A percentile compares a stretch with the other conserved stretches of the same genome.
Evolutionary conservation across 1,140 invertebrate species (phyloP).

Genomic region (Zaprionus capensis): DNA sequence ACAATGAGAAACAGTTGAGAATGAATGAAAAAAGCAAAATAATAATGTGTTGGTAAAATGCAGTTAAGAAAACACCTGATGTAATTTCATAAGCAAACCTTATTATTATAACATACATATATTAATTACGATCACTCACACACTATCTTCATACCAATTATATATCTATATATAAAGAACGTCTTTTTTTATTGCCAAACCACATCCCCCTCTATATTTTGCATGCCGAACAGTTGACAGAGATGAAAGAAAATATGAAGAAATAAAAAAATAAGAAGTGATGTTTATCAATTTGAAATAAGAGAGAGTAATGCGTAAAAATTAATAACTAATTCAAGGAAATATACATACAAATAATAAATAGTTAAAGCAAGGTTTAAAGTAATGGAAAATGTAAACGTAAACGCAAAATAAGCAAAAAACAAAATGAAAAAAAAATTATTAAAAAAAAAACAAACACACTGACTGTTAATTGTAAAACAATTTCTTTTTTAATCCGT

Average conservation of each 20-base stretch:
- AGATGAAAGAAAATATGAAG: conserved; percentile 19
- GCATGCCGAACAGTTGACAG: conserved; percentile 43
- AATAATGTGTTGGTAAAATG: conserved; percentile 46
- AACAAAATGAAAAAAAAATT: conserved; percentile 45
- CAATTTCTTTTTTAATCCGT: conserved; percentile 80
- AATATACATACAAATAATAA: conserved; percentile 61
- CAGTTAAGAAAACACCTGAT: conserved; percentile 66
- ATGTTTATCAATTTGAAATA: conserved; percentile 61
- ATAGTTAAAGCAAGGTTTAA: conserved; percentile 64
- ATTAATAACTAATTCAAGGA: conserved; percentile 67
- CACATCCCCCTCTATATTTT: conserved; percentile 24
- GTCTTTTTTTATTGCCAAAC: conserved; percentile 45
- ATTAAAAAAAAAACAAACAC: conserved; percentile 70
- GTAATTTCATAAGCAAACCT: conserved; percentile 73
- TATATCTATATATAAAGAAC: conserved; percentile 22
- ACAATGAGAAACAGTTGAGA: conserved; percentile 7
- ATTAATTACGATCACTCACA: conserved; percentile 51
- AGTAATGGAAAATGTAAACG: conserved; percentile 60
- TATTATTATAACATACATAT: conserved; percentile 57
- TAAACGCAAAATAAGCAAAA: conserved; percentile 54
- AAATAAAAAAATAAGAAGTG: conserved; percentile 39
- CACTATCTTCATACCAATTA: neutral
- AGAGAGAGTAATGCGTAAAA: conserved; percentile 55
- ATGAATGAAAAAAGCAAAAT: conserved; percentile 14
- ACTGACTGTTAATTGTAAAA: conserved; percentile 85